phyloP scores from a whole-genome alignment of 2,113 vertebrate species.

The Podiceps cristatus region DNA sequence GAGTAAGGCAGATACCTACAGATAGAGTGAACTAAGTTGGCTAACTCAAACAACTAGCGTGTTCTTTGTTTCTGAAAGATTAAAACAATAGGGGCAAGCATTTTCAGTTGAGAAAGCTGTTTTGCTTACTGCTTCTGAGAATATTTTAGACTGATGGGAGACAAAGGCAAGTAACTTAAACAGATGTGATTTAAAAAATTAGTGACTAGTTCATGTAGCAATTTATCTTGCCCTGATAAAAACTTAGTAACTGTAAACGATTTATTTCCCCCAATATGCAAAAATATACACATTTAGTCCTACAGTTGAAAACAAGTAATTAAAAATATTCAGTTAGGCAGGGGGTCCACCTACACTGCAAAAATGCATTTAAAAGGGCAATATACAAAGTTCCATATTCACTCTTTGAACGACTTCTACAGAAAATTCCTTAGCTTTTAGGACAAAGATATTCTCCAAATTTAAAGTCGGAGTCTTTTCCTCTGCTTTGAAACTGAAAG shows the following conservation, averaged over 20 bases:
- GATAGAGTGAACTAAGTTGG: not conserved
- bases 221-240: not conserved
- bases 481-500: not conserved
- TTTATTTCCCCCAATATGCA: not conserved
- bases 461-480: not conserved
- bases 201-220: not conserved
- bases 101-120: not conserved
- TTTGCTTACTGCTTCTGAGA: not conserved
- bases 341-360: not conserved
- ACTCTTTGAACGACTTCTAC: not conserved
- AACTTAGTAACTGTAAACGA: not conserved
- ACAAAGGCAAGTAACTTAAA: not conserved
- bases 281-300: not conserved
- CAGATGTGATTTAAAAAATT: not conserved
- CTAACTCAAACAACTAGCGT: not conserved
- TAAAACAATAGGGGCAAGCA: not conserved
- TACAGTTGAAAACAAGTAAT: not conserved
- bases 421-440: not conserved
- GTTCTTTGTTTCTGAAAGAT: not conserved
- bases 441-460: not conserved
- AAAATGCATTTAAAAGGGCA: not conserved
- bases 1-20: not conserved
- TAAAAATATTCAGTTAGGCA: not conserved
- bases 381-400: not conserved
- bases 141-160: not conserved